Evolutionary conservation across 2,113 vertebrate species (phyloP).

Genomic region (Microtus pennsylvanicus): DNA sequence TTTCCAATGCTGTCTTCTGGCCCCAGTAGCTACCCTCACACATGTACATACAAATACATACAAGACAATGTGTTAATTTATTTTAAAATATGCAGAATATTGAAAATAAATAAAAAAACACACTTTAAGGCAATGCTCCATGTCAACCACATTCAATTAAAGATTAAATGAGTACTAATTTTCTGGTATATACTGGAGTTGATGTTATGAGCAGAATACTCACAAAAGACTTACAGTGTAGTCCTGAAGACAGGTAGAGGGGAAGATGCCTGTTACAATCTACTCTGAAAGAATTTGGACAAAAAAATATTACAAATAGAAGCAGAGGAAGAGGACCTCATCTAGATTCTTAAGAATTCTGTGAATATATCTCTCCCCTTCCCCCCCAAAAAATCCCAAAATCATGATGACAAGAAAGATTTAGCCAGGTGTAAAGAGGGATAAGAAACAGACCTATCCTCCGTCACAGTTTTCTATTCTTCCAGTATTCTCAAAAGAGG

Average conservation of each 20-base stretch:
- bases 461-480: neutral
- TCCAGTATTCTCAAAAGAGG: neutral
- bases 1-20: neutral
- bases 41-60: neutral
- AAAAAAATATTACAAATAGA: neutral
- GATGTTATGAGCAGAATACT: neutral
- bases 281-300: neutral
- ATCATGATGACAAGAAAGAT: neutral
- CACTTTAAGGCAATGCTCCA: neutral
- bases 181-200: neutral
- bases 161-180: neutral
- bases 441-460: neutral
- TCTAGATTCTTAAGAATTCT: accelerated
- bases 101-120: too few relatives aligned
- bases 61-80: neutral
- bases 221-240: neutral
- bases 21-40: neutral
- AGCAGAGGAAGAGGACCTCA: neutral
- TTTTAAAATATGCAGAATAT: neutral
- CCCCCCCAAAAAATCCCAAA: too few relatives aligned
- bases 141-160: neutral
- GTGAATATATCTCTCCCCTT: neutral
- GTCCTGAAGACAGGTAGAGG: neutral
- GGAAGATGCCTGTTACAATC: neutral
- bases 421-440: neutral